A percentile compares a stretch with the other conserved stretches of the same genome.
These are phyloP conservation scores for Scotopteryx bipunctaria DNA, from an alignment of 2,888 invertebrate genomes.

Conservation along the genomic window DNA sequence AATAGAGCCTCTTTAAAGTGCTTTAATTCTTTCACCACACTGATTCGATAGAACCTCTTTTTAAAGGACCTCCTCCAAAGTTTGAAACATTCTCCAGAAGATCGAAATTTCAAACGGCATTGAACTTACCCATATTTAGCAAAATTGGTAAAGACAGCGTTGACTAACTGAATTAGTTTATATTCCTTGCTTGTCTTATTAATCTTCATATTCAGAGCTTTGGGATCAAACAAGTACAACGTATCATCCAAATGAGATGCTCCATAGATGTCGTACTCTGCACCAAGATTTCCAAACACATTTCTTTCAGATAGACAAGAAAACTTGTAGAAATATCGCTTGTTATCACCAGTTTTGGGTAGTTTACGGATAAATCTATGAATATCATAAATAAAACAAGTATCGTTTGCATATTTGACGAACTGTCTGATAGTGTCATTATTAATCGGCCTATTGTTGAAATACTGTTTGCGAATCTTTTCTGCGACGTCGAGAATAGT, in stretches of 20 bases:
- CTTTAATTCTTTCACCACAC: too few species aligned
- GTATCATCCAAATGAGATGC: slow-evolving; percentile 54
- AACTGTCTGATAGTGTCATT: slow-evolving; percentile 38
- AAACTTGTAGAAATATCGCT: slow-evolving; percentile 49
- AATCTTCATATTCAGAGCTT: slow-evolving; percentile 40
- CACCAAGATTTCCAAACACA: slow-evolving; percentile 40
- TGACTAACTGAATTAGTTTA: slow-evolving; percentile 48
- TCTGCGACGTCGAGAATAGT: slow-evolving; percentile 38
- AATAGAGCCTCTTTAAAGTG: too few species aligned
- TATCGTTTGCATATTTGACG: slow-evolving; percentile 34
- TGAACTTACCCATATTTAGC: slow-evolving; percentile 62
- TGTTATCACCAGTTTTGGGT: slow-evolving; percentile 26
- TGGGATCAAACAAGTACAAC: slow-evolving; percentile 47
- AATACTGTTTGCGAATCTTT: slow-evolving; percentile 41
- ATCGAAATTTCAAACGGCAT: too few species aligned
- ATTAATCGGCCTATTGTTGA: slow-evolving; percentile 37
- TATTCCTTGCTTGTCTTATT: slow-evolving; percentile 46
- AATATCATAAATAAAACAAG: slow-evolving; percentile 40
- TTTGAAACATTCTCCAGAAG: too few species aligned
- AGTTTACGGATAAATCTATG: slow-evolving; percentile 39
- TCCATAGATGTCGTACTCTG: slow-evolving; percentile 42
- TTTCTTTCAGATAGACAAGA: slow-evolving; percentile 49
- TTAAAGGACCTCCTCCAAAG: too few species aligned
- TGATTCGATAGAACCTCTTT: too few species aligned
- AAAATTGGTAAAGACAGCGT: slow-evolving; percentile 55